Evolutionary conservation across 2,888 invertebrate species (phyloP).

Genomic region (Erebia epiphron): DNA sequence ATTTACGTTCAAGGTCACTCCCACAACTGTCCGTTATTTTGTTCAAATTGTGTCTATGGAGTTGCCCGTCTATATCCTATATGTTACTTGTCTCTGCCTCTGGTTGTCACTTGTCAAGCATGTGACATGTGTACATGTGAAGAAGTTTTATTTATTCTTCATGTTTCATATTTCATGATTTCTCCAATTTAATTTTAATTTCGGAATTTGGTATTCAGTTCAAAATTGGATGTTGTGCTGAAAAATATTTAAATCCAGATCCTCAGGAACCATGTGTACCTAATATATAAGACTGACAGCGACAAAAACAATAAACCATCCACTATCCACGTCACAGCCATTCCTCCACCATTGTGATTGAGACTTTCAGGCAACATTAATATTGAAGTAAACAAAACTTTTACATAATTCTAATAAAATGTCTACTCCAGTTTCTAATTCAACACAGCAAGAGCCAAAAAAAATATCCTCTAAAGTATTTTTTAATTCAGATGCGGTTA

Average conservation of each 20-base stretch:
- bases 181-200: too few species aligned
- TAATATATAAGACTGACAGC: constrained; percentile 9
- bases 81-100: too few species aligned
- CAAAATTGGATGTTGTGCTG: constrained; percentile 22
- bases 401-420: neutral
- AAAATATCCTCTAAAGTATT: neutral
- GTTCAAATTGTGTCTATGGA: too few species aligned
- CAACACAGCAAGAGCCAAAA: neutral
- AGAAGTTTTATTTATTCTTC: too few species aligned
- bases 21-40: too few species aligned
- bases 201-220: neutral
- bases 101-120: too few species aligned
- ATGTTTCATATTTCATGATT: too few species aligned
- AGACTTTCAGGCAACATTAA: constrained; percentile 9
- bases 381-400: constrained; percentile 1
- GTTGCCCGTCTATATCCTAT: too few species aligned
- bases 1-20: too few species aligned
- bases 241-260: constrained; percentile 3
- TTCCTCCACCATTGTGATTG: constrained; percentile 16
- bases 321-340: too few species aligned
- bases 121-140: too few species aligned
- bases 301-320: constrained; percentile 34
- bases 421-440: neutral
- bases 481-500: constrained; percentile 3
- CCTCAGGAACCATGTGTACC: neutral